Conservation (phyloP, 2,888 invertebrate genomes). For the Chalcosyrphus nemorum region DNA sequence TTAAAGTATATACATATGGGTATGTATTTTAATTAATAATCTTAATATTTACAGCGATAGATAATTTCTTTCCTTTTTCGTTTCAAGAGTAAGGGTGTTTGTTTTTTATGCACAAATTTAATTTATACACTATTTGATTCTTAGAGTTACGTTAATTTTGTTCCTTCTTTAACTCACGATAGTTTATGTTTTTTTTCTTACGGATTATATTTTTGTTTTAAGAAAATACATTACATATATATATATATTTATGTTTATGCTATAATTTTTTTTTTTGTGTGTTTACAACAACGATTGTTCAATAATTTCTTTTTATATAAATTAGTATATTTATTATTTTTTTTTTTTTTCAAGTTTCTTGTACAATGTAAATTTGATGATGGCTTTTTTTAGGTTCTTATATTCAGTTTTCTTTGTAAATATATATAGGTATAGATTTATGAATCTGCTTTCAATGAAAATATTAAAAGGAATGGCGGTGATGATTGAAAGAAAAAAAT, state of each 20-base stretch:
- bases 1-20: constrained; percentile 71
- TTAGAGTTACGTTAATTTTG: constrained; percentile 64
- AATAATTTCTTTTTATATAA: constrained; percentile 63
- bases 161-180: constrained; percentile 63
- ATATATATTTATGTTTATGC: constrained; percentile 32
- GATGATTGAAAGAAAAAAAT: constrained; percentile 16
- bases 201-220: constrained; percentile 36
- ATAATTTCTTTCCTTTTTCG: constrained; percentile 9
- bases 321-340: constrained; percentile 67
- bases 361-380: constrained; percentile 67
- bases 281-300: constrained; percentile 70
- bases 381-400: constrained; percentile 58
- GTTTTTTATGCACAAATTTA: constrained; percentile 38
- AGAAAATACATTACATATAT: constrained; percentile 62
- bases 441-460: constrained; percentile 34
- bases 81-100: constrained; percentile 32
- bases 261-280: constrained; percentile 49
- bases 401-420: constrained; percentile 66
- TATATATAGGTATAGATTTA: constrained; percentile 71
- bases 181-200: constrained; percentile 25
- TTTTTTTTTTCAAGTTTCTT: constrained; percentile 61
- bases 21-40: constrained; percentile 47
- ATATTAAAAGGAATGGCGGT: background rate
- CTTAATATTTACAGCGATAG: constrained; percentile 58
- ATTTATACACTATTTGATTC: constrained; percentile 52